Conservation (phyloP, 2,113 vertebrate genomes). For the Typhlomys cinereus region DNA sequence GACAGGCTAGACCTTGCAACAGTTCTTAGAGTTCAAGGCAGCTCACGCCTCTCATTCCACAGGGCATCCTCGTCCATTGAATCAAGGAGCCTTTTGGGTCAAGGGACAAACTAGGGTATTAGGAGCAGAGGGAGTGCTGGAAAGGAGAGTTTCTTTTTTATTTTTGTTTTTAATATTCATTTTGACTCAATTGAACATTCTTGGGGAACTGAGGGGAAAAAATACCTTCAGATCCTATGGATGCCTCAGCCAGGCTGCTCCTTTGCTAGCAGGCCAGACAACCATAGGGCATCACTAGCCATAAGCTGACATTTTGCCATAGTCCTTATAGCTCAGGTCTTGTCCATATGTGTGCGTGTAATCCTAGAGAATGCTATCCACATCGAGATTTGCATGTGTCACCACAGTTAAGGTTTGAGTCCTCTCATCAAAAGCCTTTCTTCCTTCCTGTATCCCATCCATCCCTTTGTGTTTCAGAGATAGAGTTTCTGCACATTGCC, state of each 20-base stretch:
- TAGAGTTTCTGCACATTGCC: neutral
- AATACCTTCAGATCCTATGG: neutral
- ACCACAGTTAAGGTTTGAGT: neutral
- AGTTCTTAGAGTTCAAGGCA: neutral
- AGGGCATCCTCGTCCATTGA: neutral
- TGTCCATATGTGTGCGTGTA: rapidly evolving
- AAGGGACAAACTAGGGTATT: neutral
- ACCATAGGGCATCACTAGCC: rapidly evolving
- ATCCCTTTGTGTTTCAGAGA: neutral
- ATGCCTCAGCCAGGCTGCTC: too few species aligned
- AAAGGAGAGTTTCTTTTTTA: too few species aligned
- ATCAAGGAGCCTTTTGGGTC: too few species aligned
- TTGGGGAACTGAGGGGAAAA: neutral
- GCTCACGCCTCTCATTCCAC: neutral
- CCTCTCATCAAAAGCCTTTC: neutral
- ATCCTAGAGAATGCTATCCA: neutral
- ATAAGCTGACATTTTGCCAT: rapidly evolving
- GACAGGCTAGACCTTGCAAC: neutral
- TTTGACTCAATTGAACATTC: neutral
- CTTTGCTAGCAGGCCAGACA: neutral
- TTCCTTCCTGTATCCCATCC: too few species aligned
- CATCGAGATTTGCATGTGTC: neutral
- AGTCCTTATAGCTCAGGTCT: rapidly evolving
- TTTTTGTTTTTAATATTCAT: neutral
- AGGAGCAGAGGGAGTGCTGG: neutral